phyloP scores from a whole-genome alignment of 2,113 vertebrate species.

The Proteles cristata region DNA sequence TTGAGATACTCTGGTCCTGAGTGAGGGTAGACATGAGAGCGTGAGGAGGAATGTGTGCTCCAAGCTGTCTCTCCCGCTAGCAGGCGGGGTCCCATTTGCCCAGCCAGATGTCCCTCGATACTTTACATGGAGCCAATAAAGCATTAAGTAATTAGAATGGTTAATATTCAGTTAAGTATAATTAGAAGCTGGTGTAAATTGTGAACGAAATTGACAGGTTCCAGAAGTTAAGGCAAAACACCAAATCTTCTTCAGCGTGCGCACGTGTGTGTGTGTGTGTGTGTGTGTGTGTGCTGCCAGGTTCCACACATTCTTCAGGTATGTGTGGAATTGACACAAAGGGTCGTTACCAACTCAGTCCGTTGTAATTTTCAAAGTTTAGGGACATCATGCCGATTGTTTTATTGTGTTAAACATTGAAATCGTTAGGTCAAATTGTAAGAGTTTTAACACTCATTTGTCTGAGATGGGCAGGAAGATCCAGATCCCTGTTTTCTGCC shows the following conservation, averaged over 20 bases:
- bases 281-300: neutral
- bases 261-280: neutral
- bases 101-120: constrained; percentile 73
- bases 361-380: neutral
- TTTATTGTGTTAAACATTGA: neutral
- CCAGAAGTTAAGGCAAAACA: constrained; percentile 52
- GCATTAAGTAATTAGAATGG: constrained; percentile 73
- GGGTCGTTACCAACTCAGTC: neutral
- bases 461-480: neutral
- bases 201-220: constrained; percentile 75
- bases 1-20: neutral
- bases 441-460: neutral
- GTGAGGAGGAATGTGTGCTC: neutral
- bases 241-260: neutral
- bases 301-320: neutral
- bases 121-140: constrained; percentile 67
- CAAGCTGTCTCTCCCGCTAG: neutral
- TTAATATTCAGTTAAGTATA: constrained; percentile 79
- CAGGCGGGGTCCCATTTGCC: constrained; percentile 58
- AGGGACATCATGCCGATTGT: neutral
- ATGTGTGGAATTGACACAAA: neutral
- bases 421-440: neutral
- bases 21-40: neutral
- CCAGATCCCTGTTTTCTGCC: neutral
- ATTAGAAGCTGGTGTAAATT: constrained; percentile 77